A percentile compares a stretch with the other conserved stretches of the same genome.
Evolutionary conservation across 53 echinoderm and acorn worm genomes (phyloP).

Genomic region (Astropecten irregularis): DNA sequence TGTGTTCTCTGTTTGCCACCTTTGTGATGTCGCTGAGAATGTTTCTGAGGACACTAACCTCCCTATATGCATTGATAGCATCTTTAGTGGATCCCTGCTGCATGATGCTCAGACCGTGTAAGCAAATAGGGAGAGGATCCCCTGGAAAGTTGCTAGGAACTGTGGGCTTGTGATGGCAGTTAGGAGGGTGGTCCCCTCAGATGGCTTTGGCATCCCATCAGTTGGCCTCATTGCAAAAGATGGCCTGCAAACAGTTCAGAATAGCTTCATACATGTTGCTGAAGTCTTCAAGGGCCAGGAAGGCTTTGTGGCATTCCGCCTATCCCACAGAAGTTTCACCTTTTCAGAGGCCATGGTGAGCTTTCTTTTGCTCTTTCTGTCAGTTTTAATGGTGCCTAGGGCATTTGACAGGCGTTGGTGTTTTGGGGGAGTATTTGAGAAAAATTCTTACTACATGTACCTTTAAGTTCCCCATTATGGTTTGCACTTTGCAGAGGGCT

Average conservation of each 20-base stretch:
- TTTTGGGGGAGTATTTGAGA: slow-evolving; percentile 56
- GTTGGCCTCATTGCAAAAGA: too few relatives aligned
- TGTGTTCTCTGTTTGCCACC: too few relatives aligned
- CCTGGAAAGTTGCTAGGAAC: slow-evolving; percentile 11
- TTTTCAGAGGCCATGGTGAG: background rate
- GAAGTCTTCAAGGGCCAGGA: slow-evolving; percentile 56
- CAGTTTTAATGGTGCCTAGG: slow-evolving; percentile 8
- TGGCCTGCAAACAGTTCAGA: slow-evolving; percentile 44
- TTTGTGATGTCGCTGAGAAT: too few relatives aligned
- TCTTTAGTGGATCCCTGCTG: slow-evolving; percentile 3
- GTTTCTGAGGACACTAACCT: too few relatives aligned
- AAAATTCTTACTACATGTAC: slow-evolving; percentile 50
- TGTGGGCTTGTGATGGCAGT: background rate
- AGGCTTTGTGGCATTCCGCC: slow-evolving; percentile 60
- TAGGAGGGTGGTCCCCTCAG: background rate
- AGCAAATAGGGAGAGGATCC: background rate
- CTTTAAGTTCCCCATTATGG: slow-evolving; percentile 22
- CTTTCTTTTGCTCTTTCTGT: background rate
- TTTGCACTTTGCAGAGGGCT: slow-evolving; percentile 42
- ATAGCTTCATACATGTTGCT: slow-evolving; percentile 43
- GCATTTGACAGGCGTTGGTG: slow-evolving; percentile 1
- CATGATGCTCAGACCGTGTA: background rate
- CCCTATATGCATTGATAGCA: background rate
- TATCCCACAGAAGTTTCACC: slow-evolving; percentile 43
- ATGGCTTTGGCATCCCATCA: slow-evolving; percentile 58